Base-by-base conservation (phyloP, 1,140 invertebrate genomes). In the Apolygus lucorum region DNA sequence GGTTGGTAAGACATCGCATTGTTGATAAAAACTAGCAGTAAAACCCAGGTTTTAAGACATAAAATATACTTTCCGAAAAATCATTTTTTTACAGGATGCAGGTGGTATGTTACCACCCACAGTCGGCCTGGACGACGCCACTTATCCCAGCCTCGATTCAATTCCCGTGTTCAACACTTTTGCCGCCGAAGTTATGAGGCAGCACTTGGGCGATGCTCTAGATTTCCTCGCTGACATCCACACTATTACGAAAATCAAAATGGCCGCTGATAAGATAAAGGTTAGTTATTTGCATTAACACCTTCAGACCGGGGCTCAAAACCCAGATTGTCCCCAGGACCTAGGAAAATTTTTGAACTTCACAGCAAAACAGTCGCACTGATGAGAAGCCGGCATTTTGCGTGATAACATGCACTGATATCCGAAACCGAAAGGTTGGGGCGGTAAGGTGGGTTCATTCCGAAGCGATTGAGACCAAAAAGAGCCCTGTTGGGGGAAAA, bases 221-320 rank as follows among this genome's bases (percentile, higher is more conserved):
- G 96, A 99, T 66, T 97, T 99, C 78, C 84, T 99, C 71, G 88
- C 92, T 13, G 97, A 99, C 79, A 91, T 98, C 74, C 95, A 99
- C 76, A 94, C 96, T 0, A 84, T 99, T 54, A 94, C 90, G 68
- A 98, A 97, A 85, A 89, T 99, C 27, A 99, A 99, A 86, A 93
- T 95, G 80, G 75, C 70, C 73, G 59, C 29, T 62, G 70, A 71
- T 34, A 71, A 71, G 29, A 71, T 27, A 27, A 71, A 71, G 63
- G 70, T 69, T 4, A 22, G 27, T 28, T 24, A 21, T 2, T 21
- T 25, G 28, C 52, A 14, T 24, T 28, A n/a, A 52, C n/a, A n/a
- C n/a, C n/a, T n/a, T n/a, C n/a, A n/a, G n/a, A n/a, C n/a, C n/a
- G n/a, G n/a, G n/a, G n/a, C n/a, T n/a, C n/a, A n/a, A n/a, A n/a